Percentiles rank a stretch among this genome's conserved stretches.
Evolutionary conservation across 2,113 vertebrate genomes (phyloP).

Genomic region (Bungarus multicinctus): DNA sequence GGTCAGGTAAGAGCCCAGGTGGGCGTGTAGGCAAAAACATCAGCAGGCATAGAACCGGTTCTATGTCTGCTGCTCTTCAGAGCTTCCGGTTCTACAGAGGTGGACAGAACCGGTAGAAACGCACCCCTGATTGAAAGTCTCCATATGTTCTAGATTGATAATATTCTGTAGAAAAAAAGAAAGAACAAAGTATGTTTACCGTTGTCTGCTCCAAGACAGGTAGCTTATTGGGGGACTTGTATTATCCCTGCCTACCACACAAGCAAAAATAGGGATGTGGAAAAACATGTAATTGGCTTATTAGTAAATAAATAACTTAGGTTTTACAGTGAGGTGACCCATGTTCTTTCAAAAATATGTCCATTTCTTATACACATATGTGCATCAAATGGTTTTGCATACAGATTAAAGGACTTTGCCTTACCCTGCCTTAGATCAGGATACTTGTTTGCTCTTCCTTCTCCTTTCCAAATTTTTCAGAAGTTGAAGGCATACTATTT

Average conservation of each 20-base stretch:
- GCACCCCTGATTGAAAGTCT: neutral
- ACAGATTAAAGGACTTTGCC: neutral
- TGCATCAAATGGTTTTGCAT: neutral
- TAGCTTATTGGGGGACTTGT: neutral
- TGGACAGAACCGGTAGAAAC: too few species aligned
- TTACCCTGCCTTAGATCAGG: neutral
- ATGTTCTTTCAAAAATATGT: neutral
- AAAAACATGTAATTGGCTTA: neutral
- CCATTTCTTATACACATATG: neutral
- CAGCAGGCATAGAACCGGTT: too few species aligned
- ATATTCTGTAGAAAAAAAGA: neutral
- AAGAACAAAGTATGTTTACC: neutral
- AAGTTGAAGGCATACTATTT: neutral
- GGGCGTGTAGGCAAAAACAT: too few species aligned
- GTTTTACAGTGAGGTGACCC: neutral
- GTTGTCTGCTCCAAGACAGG: neutral
- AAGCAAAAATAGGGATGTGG: neutral
- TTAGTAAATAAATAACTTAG: neutral
- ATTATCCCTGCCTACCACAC: neutral
- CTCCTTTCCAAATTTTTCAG: too few species aligned
- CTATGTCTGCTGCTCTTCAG: too few species aligned
- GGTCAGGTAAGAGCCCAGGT: too few species aligned
- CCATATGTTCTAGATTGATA: neutral
- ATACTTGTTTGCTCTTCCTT: neutral
- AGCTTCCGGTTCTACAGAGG: too few species aligned